Base-by-base conservation (phyloP, 1,140 invertebrate species). In the Hylaeus volcanicus region DNA sequence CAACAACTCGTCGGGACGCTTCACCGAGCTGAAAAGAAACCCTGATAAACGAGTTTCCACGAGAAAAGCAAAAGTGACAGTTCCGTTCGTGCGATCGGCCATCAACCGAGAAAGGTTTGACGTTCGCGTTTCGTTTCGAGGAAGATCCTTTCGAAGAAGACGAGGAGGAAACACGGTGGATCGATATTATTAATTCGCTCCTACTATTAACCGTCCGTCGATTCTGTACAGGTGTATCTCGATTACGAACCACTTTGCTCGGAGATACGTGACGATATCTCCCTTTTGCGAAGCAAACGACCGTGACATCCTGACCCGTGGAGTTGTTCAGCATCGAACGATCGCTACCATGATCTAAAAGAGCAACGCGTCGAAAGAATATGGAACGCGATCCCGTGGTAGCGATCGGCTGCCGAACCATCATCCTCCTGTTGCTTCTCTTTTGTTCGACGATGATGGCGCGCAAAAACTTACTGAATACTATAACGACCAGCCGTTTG, bases 211-310 rank as follows among this genome's bases (percentile, higher is more conserved):
- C 65, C 60, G 39, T 14, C 11, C 12, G 43, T 60, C 70, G 15
- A 80, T 83, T 68, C 79, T 64, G 64, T 69, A 61, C 83, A 63
- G n/a, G 61, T 79, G 76, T 63, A 58, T 8, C 55, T 70, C 85
- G 83, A 88, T 89, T 89, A 86, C 84, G 82, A 83, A 74, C 80
- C 82, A 87, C 81, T 90, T 85, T 88, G 84, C 80, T 79, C 76
- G 74, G n/a, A 60, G 84, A 69, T 85, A 82, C 83, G 82, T 65
- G 64, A 77, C 53, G 51, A 26, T 41, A 45, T 71, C 39, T 41
- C 56, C 48, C 45, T 63, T 4, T 60, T 15, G 26, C 6, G 58
- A 51, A 80, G 76, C 71, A 37, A 78, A 78, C 72, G 56, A 5
- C 75, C 75, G 15, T 78, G 75, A 72, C 75, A 78, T 45, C 45